Percentiles rank a stretch among this genome's conserved stretches.
Evolutionary conservation across 2,113 vertebrate genomes (phyloP).

Genomic region (Ploceus nigricollis): DNA sequence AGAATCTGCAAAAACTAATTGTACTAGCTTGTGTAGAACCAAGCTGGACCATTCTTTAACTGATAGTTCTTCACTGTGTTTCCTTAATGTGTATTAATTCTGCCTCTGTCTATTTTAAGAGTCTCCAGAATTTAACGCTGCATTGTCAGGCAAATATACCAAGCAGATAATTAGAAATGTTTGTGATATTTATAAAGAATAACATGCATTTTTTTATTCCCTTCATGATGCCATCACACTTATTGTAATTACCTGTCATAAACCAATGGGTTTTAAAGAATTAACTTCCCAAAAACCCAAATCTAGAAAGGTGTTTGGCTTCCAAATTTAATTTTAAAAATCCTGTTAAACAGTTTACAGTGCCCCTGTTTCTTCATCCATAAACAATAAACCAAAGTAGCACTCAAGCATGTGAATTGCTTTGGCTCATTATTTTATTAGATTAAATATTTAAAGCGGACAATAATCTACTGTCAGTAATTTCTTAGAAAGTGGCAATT

Average conservation of each 20-base stretch:
- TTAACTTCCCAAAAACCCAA: not conserved
- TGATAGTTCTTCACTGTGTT: not conserved
- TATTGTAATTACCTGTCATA: not conserved
- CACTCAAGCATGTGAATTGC: not conserved
- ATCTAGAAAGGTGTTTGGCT: not conserved
- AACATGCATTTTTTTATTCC: not conserved
- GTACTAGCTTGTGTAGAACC: not conserved
- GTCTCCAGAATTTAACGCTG: not conserved
- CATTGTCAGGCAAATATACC: not conserved
- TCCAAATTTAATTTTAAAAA: slow-evolving; percentile 2
- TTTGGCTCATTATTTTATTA: slow-evolving; percentile 52
- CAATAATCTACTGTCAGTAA: slow-evolving; percentile 5
- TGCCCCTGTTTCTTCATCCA: not conserved
- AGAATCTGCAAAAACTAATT: not conserved
- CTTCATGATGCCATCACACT: not conserved
- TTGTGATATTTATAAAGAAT: not conserved
- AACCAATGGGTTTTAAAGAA: not conserved
- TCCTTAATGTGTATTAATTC: not conserved
- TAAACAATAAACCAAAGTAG: slow-evolving; percentile 24
- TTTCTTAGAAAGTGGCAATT: slow-evolving; percentile 46
- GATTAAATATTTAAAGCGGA: slow-evolving; percentile 59
- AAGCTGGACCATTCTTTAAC: not conserved
- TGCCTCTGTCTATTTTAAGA: not conserved
- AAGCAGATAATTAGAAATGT: not conserved
- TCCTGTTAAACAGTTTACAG: slow-evolving; percentile 3